Conservation (phyloP, 1,140 invertebrate genomes). For the Achatina immaculata region DNA sequence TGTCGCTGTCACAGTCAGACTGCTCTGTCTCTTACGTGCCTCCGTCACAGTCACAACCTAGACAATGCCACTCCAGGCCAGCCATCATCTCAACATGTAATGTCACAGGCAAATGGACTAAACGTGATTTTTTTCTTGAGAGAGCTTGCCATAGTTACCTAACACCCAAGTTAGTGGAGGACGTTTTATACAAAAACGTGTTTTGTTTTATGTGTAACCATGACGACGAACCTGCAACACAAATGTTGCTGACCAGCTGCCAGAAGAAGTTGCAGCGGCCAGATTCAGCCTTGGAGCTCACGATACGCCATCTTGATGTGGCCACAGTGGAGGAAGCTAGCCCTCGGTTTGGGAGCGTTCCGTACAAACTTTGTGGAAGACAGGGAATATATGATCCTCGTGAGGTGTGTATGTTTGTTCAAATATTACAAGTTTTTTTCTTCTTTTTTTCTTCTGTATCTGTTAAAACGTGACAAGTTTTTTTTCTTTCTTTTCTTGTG, state of each 20-base stretch:
- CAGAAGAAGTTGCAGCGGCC: not conserved
- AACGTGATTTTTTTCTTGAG: constrained; percentile 17
- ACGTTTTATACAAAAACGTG: constrained; percentile 17
- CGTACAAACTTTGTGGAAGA: not conserved
- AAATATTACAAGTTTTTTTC: not conserved
- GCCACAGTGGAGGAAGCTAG: not conserved
- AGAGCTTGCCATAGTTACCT: constrained; percentile 25
- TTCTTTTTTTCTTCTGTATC: too few species aligned
- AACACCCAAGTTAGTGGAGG: not conserved
- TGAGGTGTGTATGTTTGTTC: not conserved
- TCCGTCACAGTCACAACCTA: not conserved
- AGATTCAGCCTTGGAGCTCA: not conserved
- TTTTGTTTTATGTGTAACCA: constrained; percentile 32
- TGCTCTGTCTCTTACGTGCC: not conserved
- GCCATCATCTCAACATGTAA: constrained; percentile 3
- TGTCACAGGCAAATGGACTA: constrained; percentile 11
- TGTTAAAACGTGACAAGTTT: too few species aligned
- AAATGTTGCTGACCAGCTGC: not conserved
- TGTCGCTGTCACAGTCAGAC: not conserved
- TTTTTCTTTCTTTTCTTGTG: too few species aligned
- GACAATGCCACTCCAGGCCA: not conserved
- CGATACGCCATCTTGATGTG: not conserved
- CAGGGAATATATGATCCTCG: not conserved
- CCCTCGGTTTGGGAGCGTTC: not conserved
- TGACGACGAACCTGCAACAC: not conserved